Evolutionary conservation across 2,888 invertebrate genomes (phyloP).

Genomic region (Sclerodermus sp.): DNA sequence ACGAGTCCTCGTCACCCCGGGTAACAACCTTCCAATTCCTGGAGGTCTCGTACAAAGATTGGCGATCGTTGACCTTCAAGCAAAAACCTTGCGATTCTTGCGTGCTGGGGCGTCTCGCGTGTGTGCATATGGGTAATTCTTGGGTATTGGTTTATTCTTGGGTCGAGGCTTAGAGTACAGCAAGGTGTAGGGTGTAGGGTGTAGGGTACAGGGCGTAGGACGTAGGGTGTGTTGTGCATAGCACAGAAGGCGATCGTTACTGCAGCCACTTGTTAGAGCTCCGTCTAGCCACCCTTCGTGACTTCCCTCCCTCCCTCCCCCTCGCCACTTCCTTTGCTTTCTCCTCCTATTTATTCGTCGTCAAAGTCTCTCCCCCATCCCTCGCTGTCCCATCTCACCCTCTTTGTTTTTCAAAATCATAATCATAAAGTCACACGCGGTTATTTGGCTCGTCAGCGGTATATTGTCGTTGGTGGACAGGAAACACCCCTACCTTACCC

Average conservation of each 20-base stretch:
- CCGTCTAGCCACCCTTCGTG: slow-evolving; percentile 28
- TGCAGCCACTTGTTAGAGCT: slow-evolving; percentile 48
- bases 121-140: slow-evolving; percentile 2
- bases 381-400: background rate
- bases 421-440: no score
- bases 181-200: no score
- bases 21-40: no score
- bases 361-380: background rate
- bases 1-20: no score
- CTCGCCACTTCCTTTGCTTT: background rate
- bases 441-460: no score
- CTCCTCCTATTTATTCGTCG: background rate
- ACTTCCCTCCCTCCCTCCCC: slow-evolving; percentile 6
- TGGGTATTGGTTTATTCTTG: no score
- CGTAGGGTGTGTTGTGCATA: slow-evolving; percentile 25
- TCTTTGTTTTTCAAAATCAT: background rate
- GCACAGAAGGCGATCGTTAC: slow-evolving; percentile 42
- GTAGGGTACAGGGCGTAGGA: background rate
- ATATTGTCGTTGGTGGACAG: no score
- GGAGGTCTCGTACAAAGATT: no score
- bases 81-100: no score
- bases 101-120: slow-evolving; percentile 3
- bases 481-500: no score
- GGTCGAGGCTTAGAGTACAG: no score
- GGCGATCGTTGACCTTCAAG: no score